Evolutionary conservation across 2,113 vertebrate species (phyloP), one percentile per base, ranked within the genome.

Genomic region (Recurvirostra avosetta): DNA sequence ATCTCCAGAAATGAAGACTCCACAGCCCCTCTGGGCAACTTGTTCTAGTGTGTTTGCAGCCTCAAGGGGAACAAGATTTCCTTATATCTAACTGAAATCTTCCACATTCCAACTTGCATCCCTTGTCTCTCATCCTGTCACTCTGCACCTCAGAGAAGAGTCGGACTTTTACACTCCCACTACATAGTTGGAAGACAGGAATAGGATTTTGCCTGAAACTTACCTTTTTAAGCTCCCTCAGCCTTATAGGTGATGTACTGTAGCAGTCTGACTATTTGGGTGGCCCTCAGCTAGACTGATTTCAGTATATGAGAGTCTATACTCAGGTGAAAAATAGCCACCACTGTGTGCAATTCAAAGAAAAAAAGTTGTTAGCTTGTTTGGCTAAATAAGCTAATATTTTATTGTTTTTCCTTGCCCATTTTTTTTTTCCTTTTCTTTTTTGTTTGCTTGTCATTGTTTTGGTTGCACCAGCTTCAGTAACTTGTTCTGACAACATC

Each of bases 11-110:
- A 77, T 22, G 3, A 58, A 40, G 49, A 27, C 15, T 52, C 32
- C 9, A 3, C 19, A 22, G 16, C 26, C 27, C 49, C 43, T 73
- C 68, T n/a, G 68, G 53, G 58, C 30, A 59, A 22, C 38, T 29
- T 9, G 0, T 85, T 72, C 53, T n/a, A 21, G 17, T 13, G 16
- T 41, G 41, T n/a, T 45, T 30, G 12, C 12, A 21, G 50, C 45
- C 70, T 82, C 18, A 34, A 41, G 26, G 53, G 49, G 29, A 55
- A 9, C 8, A 77, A 45, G 68, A 47, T 56, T 68, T 36, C 45
- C 25, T 40, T 49, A 5, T 2, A 15, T 52, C 32, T 50, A 0
- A 43, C 38, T 41, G 61, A 29, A 10, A 27, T 47, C 1, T 1
- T 27, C 30, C 26, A 29, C 20, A 2, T 82, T 38, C 36, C 61